These are phyloP conservation scores for Tortricodes alternella DNA, from an alignment of 2,888 invertebrate genomes.

Conservation along the genomic window DNA sequence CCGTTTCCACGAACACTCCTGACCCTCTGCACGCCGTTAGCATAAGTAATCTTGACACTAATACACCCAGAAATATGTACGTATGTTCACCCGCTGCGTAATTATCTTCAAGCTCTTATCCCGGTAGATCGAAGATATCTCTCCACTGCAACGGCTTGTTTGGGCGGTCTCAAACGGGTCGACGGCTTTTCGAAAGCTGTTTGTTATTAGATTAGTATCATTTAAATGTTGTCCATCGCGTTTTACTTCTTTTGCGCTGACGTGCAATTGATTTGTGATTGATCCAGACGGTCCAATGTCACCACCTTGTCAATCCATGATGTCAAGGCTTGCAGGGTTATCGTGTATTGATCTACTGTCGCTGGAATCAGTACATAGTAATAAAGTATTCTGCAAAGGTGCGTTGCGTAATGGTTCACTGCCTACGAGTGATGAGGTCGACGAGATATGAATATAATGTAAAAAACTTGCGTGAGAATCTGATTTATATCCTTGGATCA, in stretches of 20 bases:
- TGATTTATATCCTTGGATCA: slow-evolving; percentile 15
- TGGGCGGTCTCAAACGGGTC: slow-evolving; percentile 26
- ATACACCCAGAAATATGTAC: slow-evolving; percentile 44
- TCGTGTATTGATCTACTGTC: slow-evolving; percentile 53
- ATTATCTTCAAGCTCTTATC: slow-evolving; percentile 35
- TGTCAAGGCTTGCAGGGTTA: slow-evolving; percentile 43
- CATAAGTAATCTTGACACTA: slow-evolving; percentile 61
- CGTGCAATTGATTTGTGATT: slow-evolving; percentile 30
- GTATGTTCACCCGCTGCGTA: slow-evolving; percentile 38
- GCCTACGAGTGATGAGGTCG: slow-evolving; percentile 46
- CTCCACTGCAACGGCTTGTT: slow-evolving; percentile 33
- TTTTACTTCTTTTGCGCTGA: slow-evolving; percentile 32
- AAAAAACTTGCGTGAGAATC: slow-evolving; percentile 19
- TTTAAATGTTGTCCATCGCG: slow-evolving; percentile 28
- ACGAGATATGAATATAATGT: slow-evolving; percentile 45
- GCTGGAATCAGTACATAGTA: slow-evolving; percentile 53
- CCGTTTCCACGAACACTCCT: slow-evolving; percentile 55
- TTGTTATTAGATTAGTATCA: slow-evolving; percentile 30
- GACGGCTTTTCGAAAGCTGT: slow-evolving; percentile 28
- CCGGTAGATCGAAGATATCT: slow-evolving; percentile 30
- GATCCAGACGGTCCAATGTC: slow-evolving; percentile 41
- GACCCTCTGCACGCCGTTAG: slow-evolving; percentile 56
- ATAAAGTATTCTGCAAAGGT: slow-evolving; percentile 57
- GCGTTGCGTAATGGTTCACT: slow-evolving; percentile 38
- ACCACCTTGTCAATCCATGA: slow-evolving; percentile 40